Base-by-base conservation (phyloP, 2,113 vertebrate species). In the Atrichornis clamosus region DNA sequence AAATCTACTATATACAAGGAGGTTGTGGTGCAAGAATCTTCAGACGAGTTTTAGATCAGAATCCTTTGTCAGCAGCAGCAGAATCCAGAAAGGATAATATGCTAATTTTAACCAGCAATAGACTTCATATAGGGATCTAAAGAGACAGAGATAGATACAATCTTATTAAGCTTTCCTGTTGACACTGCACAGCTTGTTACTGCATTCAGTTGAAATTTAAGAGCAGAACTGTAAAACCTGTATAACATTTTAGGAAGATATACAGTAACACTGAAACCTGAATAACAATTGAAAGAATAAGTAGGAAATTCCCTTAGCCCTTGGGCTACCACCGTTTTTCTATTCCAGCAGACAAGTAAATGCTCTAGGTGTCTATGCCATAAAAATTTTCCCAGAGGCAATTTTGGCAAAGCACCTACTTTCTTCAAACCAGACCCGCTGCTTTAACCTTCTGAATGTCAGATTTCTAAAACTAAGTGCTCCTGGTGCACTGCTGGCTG, bases 151-250 rank as follows among this genome's bases (percentile, higher is more conserved):
- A 79, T 47, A 72, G 65, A 90, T 92, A 82, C n/a, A 79, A 74
- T 91, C 89, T 90, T 87, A 70, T 79, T 95, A 94, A 94, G 91
- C 59, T 94, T 90, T 95, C 95, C 39, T 92, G 52, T 97, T 96
- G 92, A 92, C 72, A 69, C 55, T 93, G 94, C 93, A 84, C 84
- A 95, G 87, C 74, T 91, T 96, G 95, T 96, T 95, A 58, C 67
- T 82, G 65, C 79, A 73, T 84, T 96, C 80, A 78, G 39, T 5
- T 87, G 76, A 68, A 96, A 80, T 80, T 82, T 75, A 55, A 68
- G 67, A 39, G 84, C 41, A 15, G 58, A 55, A 83, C 83, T 84
- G 70, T 82, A 94, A 94, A 93, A 92, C 79, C 65, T 60, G 62
- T 80, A 84, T 83, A 93, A 58, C 55, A 60, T 95, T 95, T 97